A percentile compares a stretch with the other conserved stretches of the same genome.
Evolutionary conservation across 2,113 vertebrate species (phyloP).

Genomic region (Spheniscus mendiculus): DNA sequence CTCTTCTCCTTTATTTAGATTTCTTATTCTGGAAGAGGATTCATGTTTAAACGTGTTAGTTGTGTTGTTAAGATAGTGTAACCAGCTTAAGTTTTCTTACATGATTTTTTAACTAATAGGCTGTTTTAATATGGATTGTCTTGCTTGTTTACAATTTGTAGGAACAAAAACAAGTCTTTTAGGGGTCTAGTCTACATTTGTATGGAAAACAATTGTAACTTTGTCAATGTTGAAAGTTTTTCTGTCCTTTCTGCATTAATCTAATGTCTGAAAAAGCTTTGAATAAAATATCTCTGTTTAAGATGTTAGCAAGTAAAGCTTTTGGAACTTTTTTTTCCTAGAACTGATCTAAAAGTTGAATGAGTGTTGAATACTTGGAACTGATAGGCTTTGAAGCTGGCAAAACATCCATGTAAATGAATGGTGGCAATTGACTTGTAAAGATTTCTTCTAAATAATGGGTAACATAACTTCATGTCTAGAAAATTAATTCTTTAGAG

Average conservation of each 20-base stretch:
- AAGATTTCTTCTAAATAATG: not conserved
- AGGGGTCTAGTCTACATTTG: not conserved
- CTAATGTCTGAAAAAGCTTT: not conserved
- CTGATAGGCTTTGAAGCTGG: not conserved
- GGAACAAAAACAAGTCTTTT: not conserved
- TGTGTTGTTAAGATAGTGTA: slow-evolving; percentile 71
- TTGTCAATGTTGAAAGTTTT: not conserved
- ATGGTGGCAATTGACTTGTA: not conserved
- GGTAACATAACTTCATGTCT: not conserved
- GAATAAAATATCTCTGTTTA: not conserved
- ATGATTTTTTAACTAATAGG: slow-evolving; percentile 68
- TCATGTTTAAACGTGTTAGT: slow-evolving; percentile 49
- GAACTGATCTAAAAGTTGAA: not conserved
- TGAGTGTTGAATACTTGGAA: not conserved
- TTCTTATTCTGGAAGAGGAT: not conserved
- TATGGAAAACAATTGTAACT: not conserved
- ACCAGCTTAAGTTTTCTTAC: slow-evolving; percentile 66
- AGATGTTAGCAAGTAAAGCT: not conserved
- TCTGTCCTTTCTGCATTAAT: not conserved
- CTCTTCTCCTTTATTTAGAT: slow-evolving; percentile 50
- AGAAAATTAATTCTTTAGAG: not conserved
- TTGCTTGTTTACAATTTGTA: slow-evolving; percentile 37
- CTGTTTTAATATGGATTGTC: slow-evolving; percentile 51
- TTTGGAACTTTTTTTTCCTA: not conserved
- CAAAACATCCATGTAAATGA: not conserved